phyloP scores from a whole-genome alignment of 1,140 invertebrate genomes.

The Thaumatotibia leucotreta region DNA sequence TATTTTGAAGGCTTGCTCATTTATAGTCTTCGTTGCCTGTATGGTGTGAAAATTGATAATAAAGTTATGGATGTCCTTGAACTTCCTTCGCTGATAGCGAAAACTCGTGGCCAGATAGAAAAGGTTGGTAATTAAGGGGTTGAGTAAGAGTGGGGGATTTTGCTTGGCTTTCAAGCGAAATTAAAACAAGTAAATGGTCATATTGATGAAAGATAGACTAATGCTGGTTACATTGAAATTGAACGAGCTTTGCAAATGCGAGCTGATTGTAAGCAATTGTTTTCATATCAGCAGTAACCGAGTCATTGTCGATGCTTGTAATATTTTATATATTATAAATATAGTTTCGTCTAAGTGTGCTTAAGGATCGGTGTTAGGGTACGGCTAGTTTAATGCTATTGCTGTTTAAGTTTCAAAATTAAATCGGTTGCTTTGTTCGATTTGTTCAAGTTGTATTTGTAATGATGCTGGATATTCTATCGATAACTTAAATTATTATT shows the following conservation, averaged over 20 bases:
- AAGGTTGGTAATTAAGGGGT: too few species aligned
- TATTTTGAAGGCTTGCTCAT: neutral
- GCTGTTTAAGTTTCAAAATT: slow-evolving; percentile 60
- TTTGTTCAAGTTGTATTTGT: slow-evolving; percentile 74
- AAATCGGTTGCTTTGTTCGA: slow-evolving; percentile 62
- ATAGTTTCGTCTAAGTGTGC: slow-evolving; percentile 65
- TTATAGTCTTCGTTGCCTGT: neutral
- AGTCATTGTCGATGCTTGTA: slow-evolving; percentile 16
- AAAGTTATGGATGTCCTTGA: neutral
- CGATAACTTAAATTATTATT: slow-evolving; percentile 67
- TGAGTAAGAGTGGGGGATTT: neutral
- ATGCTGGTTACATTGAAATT: slow-evolving; percentile 14
- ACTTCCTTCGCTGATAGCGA: neutral
- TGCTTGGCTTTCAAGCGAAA: neutral
- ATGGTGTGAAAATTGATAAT: slow-evolving; percentile 4
- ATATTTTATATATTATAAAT: slow-evolving; percentile 40
- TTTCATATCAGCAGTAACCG: slow-evolving; percentile 25
- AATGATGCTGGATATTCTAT: slow-evolving; percentile 73
- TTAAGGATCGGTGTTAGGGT: slow-evolving; percentile 51
- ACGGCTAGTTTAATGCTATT: slow-evolving; percentile 35
- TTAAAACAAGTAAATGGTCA: neutral
- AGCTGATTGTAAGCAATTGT: slow-evolving; percentile 24
- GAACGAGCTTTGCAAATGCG: slow-evolving; percentile 25
- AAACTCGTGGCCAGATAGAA: neutral
- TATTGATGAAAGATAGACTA: slow-evolving; percentile 20